Conservation (phyloP, 2,888 invertebrate genomes). For the Formica aserva region DNA sequence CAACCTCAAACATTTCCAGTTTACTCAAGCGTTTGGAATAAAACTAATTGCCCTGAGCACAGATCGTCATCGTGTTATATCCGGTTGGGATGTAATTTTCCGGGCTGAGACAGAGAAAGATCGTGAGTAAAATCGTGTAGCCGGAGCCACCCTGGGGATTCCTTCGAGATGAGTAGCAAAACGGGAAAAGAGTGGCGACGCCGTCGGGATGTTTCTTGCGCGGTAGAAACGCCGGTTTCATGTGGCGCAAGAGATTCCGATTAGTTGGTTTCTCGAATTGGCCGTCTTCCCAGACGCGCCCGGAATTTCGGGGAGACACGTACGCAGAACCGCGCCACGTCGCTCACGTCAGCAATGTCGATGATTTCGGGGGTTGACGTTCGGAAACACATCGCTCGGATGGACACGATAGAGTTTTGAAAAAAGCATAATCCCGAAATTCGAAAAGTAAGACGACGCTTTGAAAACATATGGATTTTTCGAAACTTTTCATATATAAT, state of each 20-base stretch:
- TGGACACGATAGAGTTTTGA: not conserved
- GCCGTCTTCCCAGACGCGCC: conserved; percentile 63
- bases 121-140: conserved; percentile 17
- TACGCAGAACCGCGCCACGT: conserved; percentile 66
- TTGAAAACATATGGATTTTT: not conserved
- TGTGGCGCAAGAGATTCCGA: conserved; percentile 51
- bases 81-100: conserved; percentile 18
- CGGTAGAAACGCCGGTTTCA: conserved; percentile 32
- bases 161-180: conserved; percentile 16
- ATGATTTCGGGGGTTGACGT: conserved; percentile 50
- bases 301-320: conserved; percentile 68
- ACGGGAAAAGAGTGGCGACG: conserved; percentile 28
- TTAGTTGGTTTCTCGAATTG: conserved; percentile 65
- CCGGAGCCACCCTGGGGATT: not conserved
- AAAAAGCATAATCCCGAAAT: not conserved
- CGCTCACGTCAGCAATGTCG: conserved; percentile 69
- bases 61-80: conserved; percentile 18
- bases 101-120: not conserved
- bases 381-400: not conserved
- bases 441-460: not conserved
- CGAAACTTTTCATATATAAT: not conserved
- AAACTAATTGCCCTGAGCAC: conserved; percentile 31
- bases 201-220: conserved; percentile 54
- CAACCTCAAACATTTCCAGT: not conserved
- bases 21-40: not conserved